These are phyloP conservation scores for Bovichtus variegatus DNA, from an alignment of 2,797 vertebrate species.

Conservation along the genomic window DNA sequence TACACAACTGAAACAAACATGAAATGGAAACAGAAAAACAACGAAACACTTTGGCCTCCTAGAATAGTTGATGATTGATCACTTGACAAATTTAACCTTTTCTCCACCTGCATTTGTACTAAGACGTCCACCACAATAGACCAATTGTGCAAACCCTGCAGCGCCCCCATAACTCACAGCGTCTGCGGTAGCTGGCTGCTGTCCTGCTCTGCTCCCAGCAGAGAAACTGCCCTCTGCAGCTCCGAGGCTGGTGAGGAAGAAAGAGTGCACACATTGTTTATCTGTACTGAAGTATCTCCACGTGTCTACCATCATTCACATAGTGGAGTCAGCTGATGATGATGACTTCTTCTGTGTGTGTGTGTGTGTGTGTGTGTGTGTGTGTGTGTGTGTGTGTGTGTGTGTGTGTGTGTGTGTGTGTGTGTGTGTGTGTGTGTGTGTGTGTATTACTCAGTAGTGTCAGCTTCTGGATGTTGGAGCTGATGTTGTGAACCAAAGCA, in stretches of 20 bases:
- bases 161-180: slow-evolving; percentile 87
- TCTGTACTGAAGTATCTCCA: not conserved
- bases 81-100: not conserved
- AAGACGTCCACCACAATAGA: not conserved
- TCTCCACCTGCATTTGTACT: not conserved
- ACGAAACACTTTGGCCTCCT: too few species aligned
- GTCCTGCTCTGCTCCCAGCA: slow-evolving; percentile 92
- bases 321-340: slow-evolving; percentile 18
- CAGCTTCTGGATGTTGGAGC: slow-evolving; percentile 85
- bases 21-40: slow-evolving; percentile 70
- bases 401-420: not conserved
- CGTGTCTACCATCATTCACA: not conserved
- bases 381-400: too few species aligned
- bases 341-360: not conserved
- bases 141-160: not conserved
- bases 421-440: slow-evolving; percentile 12
- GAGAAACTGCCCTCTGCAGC: slow-evolving; percentile 91
- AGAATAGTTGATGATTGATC: too few species aligned
- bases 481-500: slow-evolving; percentile 81
- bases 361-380: too few species aligned
- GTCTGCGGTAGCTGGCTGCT: slow-evolving; percentile 88
- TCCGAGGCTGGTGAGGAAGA: slow-evolving; percentile 87
- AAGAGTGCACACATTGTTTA: slow-evolving; percentile 10
- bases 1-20: slow-evolving; percentile 75
- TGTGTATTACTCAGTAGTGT: slow-evolving; percentile 82